Conservation (phyloP, 92 coral and sea anemone species). For the Galaxea fascicularis region DNA sequence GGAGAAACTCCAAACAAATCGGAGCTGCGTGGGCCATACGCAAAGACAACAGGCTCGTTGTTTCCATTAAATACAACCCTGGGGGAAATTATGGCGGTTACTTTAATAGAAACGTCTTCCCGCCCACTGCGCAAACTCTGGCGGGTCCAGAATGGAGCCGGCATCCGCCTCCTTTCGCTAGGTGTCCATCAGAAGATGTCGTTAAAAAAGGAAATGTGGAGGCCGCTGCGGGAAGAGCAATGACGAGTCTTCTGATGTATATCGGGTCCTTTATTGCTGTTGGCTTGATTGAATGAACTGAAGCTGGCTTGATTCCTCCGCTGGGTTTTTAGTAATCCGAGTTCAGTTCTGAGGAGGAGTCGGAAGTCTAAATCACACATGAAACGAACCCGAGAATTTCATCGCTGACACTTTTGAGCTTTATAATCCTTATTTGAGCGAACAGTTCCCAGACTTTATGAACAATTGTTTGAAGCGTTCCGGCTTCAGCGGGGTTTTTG, state of each 20-base stretch:
- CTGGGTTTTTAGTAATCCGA: background rate
- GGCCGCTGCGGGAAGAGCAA: background rate
- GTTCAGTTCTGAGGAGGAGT: too few species aligned
- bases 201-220: background rate
- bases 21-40: constrained; percentile 66
- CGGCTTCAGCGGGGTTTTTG: too few species aligned
- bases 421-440: too few species aligned
- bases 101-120: constrained; percentile 50
- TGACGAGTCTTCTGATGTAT: background rate
- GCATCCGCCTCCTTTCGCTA: background rate
- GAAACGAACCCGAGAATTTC: too few species aligned
- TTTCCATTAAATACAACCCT: constrained; percentile 59
- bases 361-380: too few species aligned
- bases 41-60: constrained; percentile 51
- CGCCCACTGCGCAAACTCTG: constrained; percentile 16
- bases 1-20: constrained; percentile 66
- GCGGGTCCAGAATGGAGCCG: constrained; percentile 26
- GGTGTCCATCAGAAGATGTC: constrained; percentile 9
- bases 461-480: too few species aligned
- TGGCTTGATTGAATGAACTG: background rate
- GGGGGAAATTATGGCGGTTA: constrained; percentile 42
- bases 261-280: background rate
- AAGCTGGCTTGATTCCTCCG: background rate
- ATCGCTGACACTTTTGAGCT: too few species aligned
- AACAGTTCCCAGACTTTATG: too few species aligned